Conservation (phyloP, 2,888 invertebrate genomes). For the Drosophila ezoana region DNA sequence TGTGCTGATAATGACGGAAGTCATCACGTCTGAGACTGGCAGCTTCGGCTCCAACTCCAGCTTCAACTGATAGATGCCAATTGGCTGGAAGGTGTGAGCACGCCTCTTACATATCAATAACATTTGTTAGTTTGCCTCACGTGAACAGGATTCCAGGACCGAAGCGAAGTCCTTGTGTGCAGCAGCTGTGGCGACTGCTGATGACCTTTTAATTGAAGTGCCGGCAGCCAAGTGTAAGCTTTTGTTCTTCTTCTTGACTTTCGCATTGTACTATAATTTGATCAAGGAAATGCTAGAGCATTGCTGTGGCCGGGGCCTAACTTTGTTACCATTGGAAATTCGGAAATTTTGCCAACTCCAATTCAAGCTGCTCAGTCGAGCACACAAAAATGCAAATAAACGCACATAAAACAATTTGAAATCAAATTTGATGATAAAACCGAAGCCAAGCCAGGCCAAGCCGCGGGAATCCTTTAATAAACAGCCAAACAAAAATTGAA, state of each 20-base stretch:
- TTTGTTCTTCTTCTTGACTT: constrained; percentile 1
- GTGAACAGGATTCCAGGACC: constrained; percentile 22
- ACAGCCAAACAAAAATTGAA: constrained; percentile 56
- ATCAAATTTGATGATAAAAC: constrained; percentile 79
- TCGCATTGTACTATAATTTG: constrained; percentile 33
- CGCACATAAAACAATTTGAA: constrained; percentile 75
- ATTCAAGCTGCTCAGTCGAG: constrained; percentile 41
- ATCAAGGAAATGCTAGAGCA: constrained; percentile 24
- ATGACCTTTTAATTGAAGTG: constrained; percentile 83
- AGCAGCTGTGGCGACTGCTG: constrained; percentile 79
- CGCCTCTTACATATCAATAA: constrained; percentile 76
- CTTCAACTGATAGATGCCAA: constrained; percentile 45
- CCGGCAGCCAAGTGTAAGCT: constrained; percentile 31
- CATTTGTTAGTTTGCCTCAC: constrained; percentile 58
- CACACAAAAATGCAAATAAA: constrained; percentile 76
- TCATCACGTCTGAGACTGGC: constrained; percentile 61
- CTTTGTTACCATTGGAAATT: constrained; percentile 19
- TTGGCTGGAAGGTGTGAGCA: constrained; percentile 70
- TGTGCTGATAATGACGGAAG: constrained; percentile 73
- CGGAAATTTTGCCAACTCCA: neutral
- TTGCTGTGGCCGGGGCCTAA: constrained; percentile 22
- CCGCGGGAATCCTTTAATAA: constrained; percentile 74
- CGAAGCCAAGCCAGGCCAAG: constrained; percentile 30
- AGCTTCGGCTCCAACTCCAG: constrained; percentile 2
- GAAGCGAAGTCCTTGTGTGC: constrained; percentile 33